Percentiles rank a stretch among this genome's conserved stretches.
Conservation (phyloP, 2,888 invertebrate species). For the Xanthorhoe spadicearia region DNA sequence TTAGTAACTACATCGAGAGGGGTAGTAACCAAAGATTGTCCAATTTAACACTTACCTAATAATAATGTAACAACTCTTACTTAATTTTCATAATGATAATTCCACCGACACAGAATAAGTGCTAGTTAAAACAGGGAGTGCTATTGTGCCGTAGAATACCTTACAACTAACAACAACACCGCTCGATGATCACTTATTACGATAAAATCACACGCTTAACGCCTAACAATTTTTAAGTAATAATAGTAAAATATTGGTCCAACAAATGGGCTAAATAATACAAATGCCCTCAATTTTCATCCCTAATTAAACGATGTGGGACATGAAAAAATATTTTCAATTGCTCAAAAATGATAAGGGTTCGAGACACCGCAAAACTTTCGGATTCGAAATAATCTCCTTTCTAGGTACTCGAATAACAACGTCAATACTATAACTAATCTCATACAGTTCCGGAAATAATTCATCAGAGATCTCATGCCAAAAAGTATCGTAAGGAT, state of each 20-base stretch:
- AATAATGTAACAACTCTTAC: slow-evolving; percentile 85
- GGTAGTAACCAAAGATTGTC: slow-evolving; percentile 85
- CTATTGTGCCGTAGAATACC: slow-evolving; percentile 84
- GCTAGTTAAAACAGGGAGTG: slow-evolving; percentile 85
- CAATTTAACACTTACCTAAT: slow-evolving; percentile 85
- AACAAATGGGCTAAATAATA: slow-evolving; percentile 86
- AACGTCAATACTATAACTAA: slow-evolving; percentile 84
- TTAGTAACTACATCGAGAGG: slow-evolving; percentile 76
- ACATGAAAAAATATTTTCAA: slow-evolving; percentile 85
- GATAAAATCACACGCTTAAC: slow-evolving; percentile 85
- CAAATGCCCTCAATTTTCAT: slow-evolving; percentile 85
- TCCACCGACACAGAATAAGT: slow-evolving; percentile 85
- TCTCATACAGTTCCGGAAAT: slow-evolving; percentile 83
- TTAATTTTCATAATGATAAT: slow-evolving; percentile 82
- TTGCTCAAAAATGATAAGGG: slow-evolving; percentile 84
- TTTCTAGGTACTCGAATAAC: slow-evolving; percentile 82
- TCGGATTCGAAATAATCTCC: slow-evolving; percentile 81
- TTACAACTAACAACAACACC: slow-evolving; percentile 84
- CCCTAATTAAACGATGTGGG: slow-evolving; percentile 84
- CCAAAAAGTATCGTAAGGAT: slow-evolving; percentile 66
- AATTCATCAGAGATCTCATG: slow-evolving; percentile 78
- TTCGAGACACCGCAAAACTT: slow-evolving; percentile 75
- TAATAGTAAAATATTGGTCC: slow-evolving; percentile 85
- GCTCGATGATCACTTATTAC: slow-evolving; percentile 83
- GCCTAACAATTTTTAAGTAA: slow-evolving; percentile 85